A percentile compares a stretch with the other conserved stretches of the same genome.
Conservation (phyloP, 1,140 invertebrate genomes). For the Pachypeltis micranthus region DNA sequence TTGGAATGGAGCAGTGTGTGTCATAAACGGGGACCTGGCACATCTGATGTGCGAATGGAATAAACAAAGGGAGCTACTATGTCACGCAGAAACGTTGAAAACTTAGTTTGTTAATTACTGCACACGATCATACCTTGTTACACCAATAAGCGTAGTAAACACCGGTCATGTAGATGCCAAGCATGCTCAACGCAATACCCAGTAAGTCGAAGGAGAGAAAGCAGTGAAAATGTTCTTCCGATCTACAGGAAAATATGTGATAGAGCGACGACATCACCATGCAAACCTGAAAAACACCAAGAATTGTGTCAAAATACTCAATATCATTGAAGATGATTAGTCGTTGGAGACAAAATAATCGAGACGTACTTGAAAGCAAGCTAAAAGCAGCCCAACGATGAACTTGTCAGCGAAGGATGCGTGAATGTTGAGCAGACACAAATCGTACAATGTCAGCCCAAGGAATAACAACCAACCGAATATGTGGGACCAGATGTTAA, state of each 20-base stretch:
- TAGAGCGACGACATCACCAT: slow-evolving; percentile 87
- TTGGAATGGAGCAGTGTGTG: no score
- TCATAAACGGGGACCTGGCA: no score
- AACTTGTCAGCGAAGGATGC: slow-evolving; percentile 69
- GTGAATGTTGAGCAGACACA: slow-evolving; percentile 63
- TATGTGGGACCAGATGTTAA: slow-evolving; percentile 95
- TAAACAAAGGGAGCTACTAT: no score
- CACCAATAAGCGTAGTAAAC: slow-evolving; percentile 97
- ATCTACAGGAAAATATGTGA: slow-evolving; percentile 87
- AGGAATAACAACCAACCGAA: slow-evolving; percentile 82
- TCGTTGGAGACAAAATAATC: background rate
- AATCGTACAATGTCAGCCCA: slow-evolving; percentile 70
- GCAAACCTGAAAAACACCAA: slow-evolving; percentile 56
- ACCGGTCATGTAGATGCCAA: slow-evolving; percentile 88
- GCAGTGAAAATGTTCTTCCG: slow-evolving; percentile 70
- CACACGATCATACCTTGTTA: slow-evolving; percentile 68
- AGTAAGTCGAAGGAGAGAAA: slow-evolving; percentile 86
- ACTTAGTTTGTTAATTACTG: no score
- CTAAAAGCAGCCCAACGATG: slow-evolving; percentile 64
- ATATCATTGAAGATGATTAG: background rate
- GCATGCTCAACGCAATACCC: slow-evolving; percentile 80
- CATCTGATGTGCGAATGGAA: no score
- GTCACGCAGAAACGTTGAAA: no score
- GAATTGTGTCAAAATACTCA: background rate
- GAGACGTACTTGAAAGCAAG: slow-evolving; percentile 71